Conservation (phyloP, 2,888 invertebrate species). For the Neelides folsomi region DNA sequence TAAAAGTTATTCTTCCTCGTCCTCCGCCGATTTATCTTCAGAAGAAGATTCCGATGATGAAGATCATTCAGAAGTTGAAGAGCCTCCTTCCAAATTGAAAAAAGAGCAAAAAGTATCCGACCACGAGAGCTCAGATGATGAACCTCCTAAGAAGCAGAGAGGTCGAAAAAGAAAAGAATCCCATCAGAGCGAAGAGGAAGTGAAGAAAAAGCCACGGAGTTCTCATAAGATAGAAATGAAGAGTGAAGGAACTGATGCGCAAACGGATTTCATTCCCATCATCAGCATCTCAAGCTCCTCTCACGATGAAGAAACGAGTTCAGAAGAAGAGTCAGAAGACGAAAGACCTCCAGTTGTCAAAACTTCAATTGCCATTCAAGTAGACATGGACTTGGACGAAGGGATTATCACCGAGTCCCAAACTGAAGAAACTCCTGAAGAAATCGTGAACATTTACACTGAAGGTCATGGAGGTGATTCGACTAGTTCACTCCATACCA, state of each 20-base stretch:
- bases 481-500: slow-evolving; percentile 1
- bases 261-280: neutral
- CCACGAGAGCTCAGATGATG: slow-evolving; percentile 2
- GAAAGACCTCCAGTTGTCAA: slow-evolving; percentile 17
- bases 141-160: slow-evolving; percentile 2
- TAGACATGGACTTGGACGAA: slow-evolving; percentile 32
- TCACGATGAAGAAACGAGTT: neutral
- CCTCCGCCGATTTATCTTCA: slow-evolving; percentile 8
- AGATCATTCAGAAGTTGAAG: slow-evolving; percentile 7
- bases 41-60: slow-evolving; percentile 4
- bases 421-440: neutral
- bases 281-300: slow-evolving; percentile 2
- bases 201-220: slow-evolving; percentile 3
- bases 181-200: neutral
- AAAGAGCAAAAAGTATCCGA: neutral
- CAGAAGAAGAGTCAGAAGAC: slow-evolving; percentile 9
- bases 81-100: neutral
- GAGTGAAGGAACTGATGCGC: neutral
- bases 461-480: slow-evolving; percentile 1
- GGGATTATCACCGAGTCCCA: slow-evolving; percentile 8
- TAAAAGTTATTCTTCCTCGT: slow-evolving; percentile 15
- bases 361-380: slow-evolving; percentile 26
- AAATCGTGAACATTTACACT: neutral
- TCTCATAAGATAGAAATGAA: neutral
- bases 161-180: neutral